Conservation (phyloP, 1,140 invertebrate genomes). For the Steinernema khuongi region DNA sequence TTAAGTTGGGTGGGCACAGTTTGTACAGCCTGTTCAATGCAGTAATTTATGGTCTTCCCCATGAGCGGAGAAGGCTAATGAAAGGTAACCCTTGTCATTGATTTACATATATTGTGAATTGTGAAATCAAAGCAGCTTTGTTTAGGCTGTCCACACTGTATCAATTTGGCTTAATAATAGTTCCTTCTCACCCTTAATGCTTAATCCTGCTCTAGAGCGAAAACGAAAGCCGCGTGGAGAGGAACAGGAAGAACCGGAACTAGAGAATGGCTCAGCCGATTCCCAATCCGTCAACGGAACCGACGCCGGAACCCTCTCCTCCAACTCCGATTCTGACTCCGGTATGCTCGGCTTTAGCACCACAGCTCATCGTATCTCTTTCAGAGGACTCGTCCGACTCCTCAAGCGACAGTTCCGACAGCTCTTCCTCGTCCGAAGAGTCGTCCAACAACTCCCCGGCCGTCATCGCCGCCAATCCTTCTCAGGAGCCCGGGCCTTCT, state of each 20-base stretch:
- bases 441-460: conserved; percentile 2
- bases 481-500: neutral
- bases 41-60: too few species aligned
- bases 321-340: neutral
- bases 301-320: conserved; percentile 15
- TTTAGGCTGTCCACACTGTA: too few species aligned
- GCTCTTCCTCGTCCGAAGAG: neutral
- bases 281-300: conserved; percentile 18
- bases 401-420: neutral
- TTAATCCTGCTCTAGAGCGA: conserved; percentile 20
- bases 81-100: too few species aligned
- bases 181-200: too few species aligned
- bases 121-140: too few species aligned
- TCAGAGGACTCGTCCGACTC: neutral
- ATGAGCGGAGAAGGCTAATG: too few species aligned
- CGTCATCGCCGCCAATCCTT: neutral
- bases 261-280: conserved; percentile 24
- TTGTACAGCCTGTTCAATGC: too few species aligned
- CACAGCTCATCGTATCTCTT: neutral
- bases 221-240: conserved; percentile 17
- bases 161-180: too few species aligned
- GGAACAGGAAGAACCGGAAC: conserved; percentile 16
- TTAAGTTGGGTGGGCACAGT: too few species aligned
- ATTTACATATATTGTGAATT: too few species aligned
- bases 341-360: neutral